Base-by-base conservation (phyloP, 2,888 invertebrate species). In the Andrena fulva region DNA sequence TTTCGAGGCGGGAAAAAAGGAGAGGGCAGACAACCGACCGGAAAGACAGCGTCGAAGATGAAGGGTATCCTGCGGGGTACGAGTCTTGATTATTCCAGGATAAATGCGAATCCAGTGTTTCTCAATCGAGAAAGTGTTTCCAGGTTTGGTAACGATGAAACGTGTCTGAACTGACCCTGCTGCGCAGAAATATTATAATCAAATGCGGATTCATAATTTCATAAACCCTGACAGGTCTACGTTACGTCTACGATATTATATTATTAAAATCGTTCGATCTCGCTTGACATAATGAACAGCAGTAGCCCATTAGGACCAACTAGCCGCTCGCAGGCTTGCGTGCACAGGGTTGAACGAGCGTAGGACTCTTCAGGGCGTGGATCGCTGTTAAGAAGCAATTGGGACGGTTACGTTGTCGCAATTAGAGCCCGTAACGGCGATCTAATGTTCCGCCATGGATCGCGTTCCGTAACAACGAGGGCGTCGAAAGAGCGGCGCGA, bases 331-430 rank as follows among this genome's bases (percentile, higher is more conserved):
- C 33, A 64, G 70, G 70, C 12, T 87, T 66, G 86, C 86, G 88
- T 88, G 88, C 80, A 35, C 66, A 3, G 48, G 27, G n/a, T 52
- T 68, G 79, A 77, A 29, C 20, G 35, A 67, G 60, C 69, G 54
- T 8, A 54, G 42, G 73, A 72, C 59, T 12, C 66, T 63, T 68
- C 62, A 68, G 69, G 62, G 59, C 82, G 59, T 71, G 74, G 71
- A 80, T 82, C 84, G 73, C 81, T 74, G 80, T 86, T 59, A 77
- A 72, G 78, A 35, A 66, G 68, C 69, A 86, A 84, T 85, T 84
- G 77, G 62, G 62, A 72, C 80, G 69, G 75, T 81, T 84, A 88
- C 72, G 59, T 77, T 68, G 78, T 79, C 84, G 77, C 84, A 83
- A 77, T 83, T 83, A 73, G 62, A 70, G 29, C 29, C 27, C 50